Evolutionary conservation across 2,888 invertebrate genomes (phyloP), one percentile per base, ranked within the genome.

Genomic region (Drosophila mercatorum): DNA sequence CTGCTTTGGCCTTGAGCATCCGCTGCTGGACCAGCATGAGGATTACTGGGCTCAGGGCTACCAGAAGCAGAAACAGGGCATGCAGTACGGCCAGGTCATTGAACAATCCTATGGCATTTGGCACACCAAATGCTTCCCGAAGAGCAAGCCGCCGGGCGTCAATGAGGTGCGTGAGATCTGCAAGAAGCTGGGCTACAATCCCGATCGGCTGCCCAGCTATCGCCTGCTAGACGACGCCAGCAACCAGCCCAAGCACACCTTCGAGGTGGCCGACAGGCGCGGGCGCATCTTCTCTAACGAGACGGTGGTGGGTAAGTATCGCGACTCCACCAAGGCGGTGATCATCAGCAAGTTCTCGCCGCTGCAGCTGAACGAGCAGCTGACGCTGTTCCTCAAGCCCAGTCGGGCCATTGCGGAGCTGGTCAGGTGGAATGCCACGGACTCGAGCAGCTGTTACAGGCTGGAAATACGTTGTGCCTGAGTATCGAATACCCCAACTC

Each of bases 41-140:
- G 52, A 59, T 38, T 77, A 71, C 34, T 77, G 46, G 44, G 26
- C 57, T 7, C 57, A 69, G 3, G 55, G 73, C 2, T 51, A 72
- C 17, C 47, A 57, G 40, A 65, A 64, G 5, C 60, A 72, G 6
- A 65, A 64, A 5, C 60, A 72, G 6, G 46, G 49, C 10, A 78
- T 89, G 12, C 94, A 94, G n/a, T 94, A 93, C 14, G 96, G 96
- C 0, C 95, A 96, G 93, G 94, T 96, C 0, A 93, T 95, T 57
- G 93, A 94, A 6, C 94, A 95, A 52, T 94, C 94, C 0, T 95
- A 95, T 73, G 96, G 96, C 14, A 93, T 95, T 10, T 96, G 96
- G 96, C 95, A 95, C 78, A 94, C 95, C 0, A 95, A 95, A 87
- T 96, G 96, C 86, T 96, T 95, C 78, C 91, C 94, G 14, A 93